These are phyloP conservation scores for Cryptotermes secundus DNA, from an alignment of 1,140 invertebrate genomes.

Conservation along the genomic window DNA sequence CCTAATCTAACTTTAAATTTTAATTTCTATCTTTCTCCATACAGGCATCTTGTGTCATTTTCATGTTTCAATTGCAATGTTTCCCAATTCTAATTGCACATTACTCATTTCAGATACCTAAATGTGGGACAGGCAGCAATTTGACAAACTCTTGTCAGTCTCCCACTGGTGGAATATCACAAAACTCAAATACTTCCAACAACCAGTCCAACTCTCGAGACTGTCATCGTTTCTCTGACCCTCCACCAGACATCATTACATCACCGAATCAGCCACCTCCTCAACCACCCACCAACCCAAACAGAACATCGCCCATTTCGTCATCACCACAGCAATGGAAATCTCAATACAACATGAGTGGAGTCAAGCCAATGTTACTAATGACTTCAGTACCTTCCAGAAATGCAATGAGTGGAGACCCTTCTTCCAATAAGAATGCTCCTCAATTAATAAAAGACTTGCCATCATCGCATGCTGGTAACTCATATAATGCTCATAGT, in stretches of 20 bases:
- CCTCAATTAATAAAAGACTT: slow-evolving; percentile 27
- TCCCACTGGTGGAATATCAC: neutral
- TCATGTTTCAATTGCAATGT: too few species aligned
- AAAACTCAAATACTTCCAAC: neutral
- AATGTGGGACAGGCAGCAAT: neutral
- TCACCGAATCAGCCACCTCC: slow-evolving; percentile 27
- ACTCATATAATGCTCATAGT: slow-evolving; percentile 32
- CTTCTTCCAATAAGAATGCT: neutral
- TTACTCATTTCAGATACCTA: neutral
- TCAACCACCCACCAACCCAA: neutral
- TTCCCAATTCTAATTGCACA: neutral
- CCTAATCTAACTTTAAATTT: too few species aligned
- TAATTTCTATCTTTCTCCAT: too few species aligned
- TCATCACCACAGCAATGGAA: slow-evolving; percentile 18
- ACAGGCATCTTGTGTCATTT: too few species aligned
- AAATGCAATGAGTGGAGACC: neutral
- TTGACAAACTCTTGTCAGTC: neutral
- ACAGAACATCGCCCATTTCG: slow-evolving; percentile 18
- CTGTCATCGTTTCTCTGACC: slow-evolving; percentile 30
- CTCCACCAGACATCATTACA: slow-evolving; percentile 32
- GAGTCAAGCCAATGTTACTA: slow-evolving; percentile 28
- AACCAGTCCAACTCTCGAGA: slow-evolving; percentile 21
- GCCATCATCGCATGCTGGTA: slow-evolving; percentile 6
- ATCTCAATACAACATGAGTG: neutral
- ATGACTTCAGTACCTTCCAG: slow-evolving; percentile 22